Evolutionary conservation across 2,797 vertebrate genomes (phyloP).

Genomic region (Xyrichtys novacula): DNA sequence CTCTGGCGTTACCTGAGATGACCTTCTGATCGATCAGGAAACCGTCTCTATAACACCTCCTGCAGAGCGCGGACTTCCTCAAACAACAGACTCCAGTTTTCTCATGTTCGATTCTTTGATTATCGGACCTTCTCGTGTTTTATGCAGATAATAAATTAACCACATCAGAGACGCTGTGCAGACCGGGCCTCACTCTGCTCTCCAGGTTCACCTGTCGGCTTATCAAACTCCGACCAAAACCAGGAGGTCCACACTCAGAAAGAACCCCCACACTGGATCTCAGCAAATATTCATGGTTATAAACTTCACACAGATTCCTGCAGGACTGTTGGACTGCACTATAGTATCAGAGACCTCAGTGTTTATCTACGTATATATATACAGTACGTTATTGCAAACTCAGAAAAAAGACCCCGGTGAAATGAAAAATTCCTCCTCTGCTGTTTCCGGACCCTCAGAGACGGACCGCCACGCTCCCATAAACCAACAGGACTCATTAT

Average conservation of each 20-base stretch:
- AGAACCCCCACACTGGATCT: constrained; percentile 30
- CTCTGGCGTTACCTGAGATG: constrained; percentile 33
- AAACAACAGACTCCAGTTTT: too few species aligned
- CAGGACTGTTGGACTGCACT: constrained; percentile 8
- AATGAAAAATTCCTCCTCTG: background rate
- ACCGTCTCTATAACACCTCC: background rate
- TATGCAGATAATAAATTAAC: too few species aligned
- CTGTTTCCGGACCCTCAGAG: background rate
- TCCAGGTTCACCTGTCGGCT: constrained; percentile 8
- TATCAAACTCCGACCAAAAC: constrained; percentile 27
- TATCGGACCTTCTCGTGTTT: too few species aligned
- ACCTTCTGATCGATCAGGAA: constrained; percentile 26
- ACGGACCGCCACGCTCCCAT: background rate
- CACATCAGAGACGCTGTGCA: background rate
- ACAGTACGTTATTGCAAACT: background rate
- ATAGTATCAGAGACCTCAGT: constrained; percentile 6
- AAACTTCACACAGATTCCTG: constrained; percentile 25
- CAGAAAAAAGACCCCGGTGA: background rate
- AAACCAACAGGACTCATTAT: constrained; percentile 11
- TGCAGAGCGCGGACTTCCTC: constrained; percentile 10
- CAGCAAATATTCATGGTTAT: constrained; percentile 40
- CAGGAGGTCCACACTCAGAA: constrained; percentile 19
- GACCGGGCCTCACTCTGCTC: background rate
- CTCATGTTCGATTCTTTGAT: too few species aligned
- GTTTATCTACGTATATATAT: constrained; percentile 2